These are phyloP conservation scores for Drosophila sulfurigaster DNA, from an alignment of 1,140 invertebrate genomes.

Conservation along the genomic window DNA sequence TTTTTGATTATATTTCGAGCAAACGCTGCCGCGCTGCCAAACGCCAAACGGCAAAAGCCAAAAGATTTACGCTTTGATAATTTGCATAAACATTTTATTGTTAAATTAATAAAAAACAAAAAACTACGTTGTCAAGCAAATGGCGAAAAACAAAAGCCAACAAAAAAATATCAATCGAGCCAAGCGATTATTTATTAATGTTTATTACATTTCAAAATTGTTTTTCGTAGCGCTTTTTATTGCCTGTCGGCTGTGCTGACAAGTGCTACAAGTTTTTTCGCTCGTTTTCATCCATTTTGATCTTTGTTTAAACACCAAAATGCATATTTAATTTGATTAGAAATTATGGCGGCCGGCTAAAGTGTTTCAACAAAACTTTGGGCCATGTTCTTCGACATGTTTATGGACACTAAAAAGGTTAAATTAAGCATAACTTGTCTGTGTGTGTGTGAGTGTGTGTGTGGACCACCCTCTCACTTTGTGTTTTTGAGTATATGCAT, in stretches of 20 bases:
- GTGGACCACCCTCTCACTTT: constrained; percentile 2
- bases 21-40: constrained; percentile 22
- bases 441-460: not conserved
- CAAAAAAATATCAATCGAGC: constrained; percentile 11
- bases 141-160: constrained; percentile 32
- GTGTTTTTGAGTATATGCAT: not conserved
- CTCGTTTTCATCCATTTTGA: constrained; percentile 57
- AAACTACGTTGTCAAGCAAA: constrained; percentile 59
- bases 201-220: constrained; percentile 77
- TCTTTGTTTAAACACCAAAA: constrained; percentile 36
- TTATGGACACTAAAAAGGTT: constrained; percentile 14
- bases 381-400: constrained; percentile 2
- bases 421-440: constrained; percentile 7
- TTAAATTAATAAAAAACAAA: constrained; percentile 79
- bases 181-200: constrained; percentile 67
- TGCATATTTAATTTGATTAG: constrained; percentile 73
- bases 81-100: constrained; percentile 83
- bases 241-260: constrained; percentile 75
- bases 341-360: constrained; percentile 63
- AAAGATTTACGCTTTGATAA: constrained; percentile 49
- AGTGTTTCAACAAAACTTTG: constrained; percentile 42
- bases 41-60: constrained; percentile 46
- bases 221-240: constrained; percentile 63
- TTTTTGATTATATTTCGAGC: constrained; percentile 74
- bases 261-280: constrained; percentile 80